phyloP scores from a whole-genome alignment of 2,113 vertebrate species.

The Anthoscopus minutus region DNA sequence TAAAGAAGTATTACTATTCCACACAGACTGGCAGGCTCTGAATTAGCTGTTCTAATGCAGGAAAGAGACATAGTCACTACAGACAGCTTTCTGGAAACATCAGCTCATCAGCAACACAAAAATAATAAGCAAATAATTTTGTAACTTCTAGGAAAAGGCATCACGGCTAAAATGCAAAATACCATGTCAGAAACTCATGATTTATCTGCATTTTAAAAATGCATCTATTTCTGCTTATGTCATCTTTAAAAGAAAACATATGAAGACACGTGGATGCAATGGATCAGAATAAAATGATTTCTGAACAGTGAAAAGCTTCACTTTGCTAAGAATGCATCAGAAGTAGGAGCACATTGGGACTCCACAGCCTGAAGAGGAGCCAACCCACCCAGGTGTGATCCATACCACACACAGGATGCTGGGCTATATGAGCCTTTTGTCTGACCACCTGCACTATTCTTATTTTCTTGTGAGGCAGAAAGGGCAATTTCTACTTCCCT shows the following conservation, averaged over 20 bases:
- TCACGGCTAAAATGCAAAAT: neutral
- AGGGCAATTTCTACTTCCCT: neutral
- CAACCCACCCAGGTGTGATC: neutral
- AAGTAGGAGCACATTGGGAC: neutral
- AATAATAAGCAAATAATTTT: neutral
- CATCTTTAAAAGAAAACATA: neutral
- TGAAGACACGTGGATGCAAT: neutral
- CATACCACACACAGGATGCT: neutral
- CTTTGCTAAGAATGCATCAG: neutral
- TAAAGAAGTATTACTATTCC: neutral
- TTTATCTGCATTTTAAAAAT: neutral
- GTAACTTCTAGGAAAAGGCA: neutral
- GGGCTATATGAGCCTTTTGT: rapidly evolving
- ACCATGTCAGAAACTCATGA: neutral
- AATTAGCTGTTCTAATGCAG: neutral
- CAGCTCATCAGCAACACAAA: neutral
- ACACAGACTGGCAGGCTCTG: neutral
- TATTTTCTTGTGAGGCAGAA: neutral
- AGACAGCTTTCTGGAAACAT: neutral
- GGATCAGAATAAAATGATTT: neutral
- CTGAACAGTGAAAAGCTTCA: neutral
- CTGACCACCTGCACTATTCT: neutral
- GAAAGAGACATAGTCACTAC: neutral
- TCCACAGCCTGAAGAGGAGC: neutral
- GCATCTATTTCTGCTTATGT: neutral